phyloP scores from a whole-genome alignment of 2,113 vertebrate genomes.

The Calidris pugnax region DNA sequence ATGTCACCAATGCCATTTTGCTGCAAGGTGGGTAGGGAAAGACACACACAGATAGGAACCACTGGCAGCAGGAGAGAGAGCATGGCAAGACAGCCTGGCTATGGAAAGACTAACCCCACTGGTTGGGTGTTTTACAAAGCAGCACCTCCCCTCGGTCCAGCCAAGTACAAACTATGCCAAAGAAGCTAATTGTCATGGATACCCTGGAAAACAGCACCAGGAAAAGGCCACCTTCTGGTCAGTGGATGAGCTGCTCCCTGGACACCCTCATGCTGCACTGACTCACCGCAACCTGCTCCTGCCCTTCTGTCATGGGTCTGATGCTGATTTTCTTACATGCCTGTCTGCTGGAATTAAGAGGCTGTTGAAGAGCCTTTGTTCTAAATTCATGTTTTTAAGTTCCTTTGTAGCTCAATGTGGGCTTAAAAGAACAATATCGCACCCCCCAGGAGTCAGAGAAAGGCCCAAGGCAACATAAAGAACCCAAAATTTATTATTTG shows the following conservation, averaged over 20 bases:
- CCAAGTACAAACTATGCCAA: background rate
- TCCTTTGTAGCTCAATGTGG: background rate
- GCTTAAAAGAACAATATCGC: background rate
- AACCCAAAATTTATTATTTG: background rate
- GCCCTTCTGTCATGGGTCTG: background rate
- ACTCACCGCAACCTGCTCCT: background rate
- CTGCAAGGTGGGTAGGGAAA: conserved; percentile 52
- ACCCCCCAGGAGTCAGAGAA: background rate
- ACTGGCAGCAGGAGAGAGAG: background rate
- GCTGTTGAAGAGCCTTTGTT: background rate
- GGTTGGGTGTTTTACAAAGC: background rate
- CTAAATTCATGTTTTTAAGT: background rate
- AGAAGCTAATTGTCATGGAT: background rate
- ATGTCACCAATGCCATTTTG: conserved; percentile 40
- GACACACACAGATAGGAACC: background rate
- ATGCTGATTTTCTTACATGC: background rate
- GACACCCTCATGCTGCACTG: background rate
- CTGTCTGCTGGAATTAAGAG: background rate
- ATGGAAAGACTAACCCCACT: background rate
- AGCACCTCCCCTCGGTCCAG: background rate
- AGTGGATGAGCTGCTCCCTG: background rate
- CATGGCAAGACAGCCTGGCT: background rate
- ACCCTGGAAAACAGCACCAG: background rate
- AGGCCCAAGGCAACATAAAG: background rate
- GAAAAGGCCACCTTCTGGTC: background rate